These are phyloP conservation scores for Sarcophaga peregrina DNA, from an alignment of 1,140 invertebrate genomes.

Conservation along the genomic window DNA sequence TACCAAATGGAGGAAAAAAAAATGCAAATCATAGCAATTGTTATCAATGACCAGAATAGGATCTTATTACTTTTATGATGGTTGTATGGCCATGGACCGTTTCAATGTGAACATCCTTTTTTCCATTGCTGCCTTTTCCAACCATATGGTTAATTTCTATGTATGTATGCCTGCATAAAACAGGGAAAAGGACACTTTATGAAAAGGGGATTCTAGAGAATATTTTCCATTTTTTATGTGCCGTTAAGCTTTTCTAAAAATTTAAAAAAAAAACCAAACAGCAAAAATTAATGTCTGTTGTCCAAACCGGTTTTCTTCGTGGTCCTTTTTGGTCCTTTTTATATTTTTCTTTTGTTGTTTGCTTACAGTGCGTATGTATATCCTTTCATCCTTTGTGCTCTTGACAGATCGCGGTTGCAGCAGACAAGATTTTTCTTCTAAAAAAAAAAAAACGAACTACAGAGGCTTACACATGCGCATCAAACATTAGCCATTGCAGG, in stretches of 20 bases:
- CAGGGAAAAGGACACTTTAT: background rate
- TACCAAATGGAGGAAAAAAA: background rate
- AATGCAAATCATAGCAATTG: slow-evolving; percentile 3
- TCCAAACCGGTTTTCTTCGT: slow-evolving; percentile 21
- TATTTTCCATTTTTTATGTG: background rate
- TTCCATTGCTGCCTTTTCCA: background rate
- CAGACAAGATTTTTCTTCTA: slow-evolving; percentile 25
- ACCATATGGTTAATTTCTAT: background rate
- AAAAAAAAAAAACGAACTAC: background rate
- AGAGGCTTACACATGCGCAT: background rate
- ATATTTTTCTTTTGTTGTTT: background rate
- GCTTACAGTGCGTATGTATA: background rate
- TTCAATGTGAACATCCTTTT: background rate
- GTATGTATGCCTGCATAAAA: background rate
- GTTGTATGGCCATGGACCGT: background rate
- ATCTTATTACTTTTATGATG: background rate
- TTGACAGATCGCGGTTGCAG: slow-evolving; percentile 33
- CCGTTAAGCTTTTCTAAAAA: background rate
- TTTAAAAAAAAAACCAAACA: too few relatives aligned
- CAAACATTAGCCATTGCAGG: background rate
- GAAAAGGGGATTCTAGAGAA: background rate
- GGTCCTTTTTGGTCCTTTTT: slow-evolving; percentile 6
- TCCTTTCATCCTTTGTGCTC: background rate
- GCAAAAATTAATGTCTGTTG: slow-evolving; percentile 29
- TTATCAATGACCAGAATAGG: slow-evolving; percentile 9